Percentiles rank a stretch among this genome's conserved stretches.
These are phyloP conservation scores for Notospermus geniculatus DNA, from an alignment of 1,140 invertebrate genomes.

Conservation along the genomic window DNA sequence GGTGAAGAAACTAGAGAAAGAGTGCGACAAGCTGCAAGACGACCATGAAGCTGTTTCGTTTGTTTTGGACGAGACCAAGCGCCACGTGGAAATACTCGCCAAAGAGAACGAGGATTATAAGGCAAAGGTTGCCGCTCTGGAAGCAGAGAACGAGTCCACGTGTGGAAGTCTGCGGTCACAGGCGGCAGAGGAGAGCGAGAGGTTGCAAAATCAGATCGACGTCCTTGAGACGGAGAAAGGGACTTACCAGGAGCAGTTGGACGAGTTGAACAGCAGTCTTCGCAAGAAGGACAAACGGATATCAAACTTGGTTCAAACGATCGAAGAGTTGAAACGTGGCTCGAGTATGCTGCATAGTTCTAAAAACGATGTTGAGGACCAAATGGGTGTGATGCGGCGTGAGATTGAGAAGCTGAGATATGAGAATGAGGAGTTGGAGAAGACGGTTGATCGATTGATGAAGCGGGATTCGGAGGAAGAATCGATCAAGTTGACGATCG, in stretches of 20 bases:
- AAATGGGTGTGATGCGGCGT: neutral
- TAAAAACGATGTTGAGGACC: neutral
- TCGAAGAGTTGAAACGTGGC: too few relatives aligned
- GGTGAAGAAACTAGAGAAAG: too few relatives aligned
- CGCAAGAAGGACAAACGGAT: neutral
- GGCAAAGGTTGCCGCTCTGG: neutral
- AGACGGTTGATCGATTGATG: neutral
- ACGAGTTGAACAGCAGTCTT: neutral
- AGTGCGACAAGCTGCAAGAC: too few relatives aligned
- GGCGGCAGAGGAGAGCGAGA: constrained; percentile 24
- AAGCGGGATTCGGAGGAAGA: neutral
- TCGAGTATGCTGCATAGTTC: too few relatives aligned
- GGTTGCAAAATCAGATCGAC: constrained; percentile 25
- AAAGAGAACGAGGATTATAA: neutral
- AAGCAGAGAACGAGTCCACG: neutral
- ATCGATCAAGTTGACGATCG: too few relatives aligned
- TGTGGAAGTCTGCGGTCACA: neutral
- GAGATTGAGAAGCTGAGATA: neutral
- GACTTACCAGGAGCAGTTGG: neutral
- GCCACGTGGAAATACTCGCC: too few relatives aligned
- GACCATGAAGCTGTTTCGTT: too few relatives aligned
- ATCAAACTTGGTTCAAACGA: constrained; percentile 1
- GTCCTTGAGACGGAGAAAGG: constrained; percentile 26
- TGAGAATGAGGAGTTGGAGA: constrained; percentile 3
- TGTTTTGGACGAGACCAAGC: too few relatives aligned